Conservation (phyloP, 2,888 invertebrate species). For the Anarsia innoxiella region DNA sequence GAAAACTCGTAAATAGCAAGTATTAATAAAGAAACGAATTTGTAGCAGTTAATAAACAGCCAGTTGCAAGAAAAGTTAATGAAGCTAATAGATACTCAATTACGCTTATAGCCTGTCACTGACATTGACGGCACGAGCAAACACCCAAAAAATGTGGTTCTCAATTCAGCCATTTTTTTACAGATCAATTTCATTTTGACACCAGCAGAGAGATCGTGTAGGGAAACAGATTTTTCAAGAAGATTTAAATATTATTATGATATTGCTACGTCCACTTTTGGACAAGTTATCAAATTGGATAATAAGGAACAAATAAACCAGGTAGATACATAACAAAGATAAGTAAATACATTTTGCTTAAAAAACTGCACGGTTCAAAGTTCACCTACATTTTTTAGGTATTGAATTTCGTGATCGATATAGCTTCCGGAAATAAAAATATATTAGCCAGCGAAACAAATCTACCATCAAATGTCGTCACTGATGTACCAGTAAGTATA, state of each 20-base stretch:
- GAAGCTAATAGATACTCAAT: too few relatives aligned
- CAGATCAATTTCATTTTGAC: not conserved
- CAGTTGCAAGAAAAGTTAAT: too few relatives aligned
- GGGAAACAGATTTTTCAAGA: not conserved
- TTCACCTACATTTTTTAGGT: not conserved
- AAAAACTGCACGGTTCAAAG: not conserved
- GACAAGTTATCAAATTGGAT: not conserved
- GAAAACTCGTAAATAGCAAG: not conserved
- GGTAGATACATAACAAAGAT: not conserved
- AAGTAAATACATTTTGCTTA: not conserved
- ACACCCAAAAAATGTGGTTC: too few relatives aligned
- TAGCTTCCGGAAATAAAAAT: not conserved
- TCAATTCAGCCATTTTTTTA: not conserved
- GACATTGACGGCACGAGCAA: too few relatives aligned
- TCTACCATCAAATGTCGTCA: not conserved
- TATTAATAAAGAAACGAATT: not conserved
- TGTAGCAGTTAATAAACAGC: too few relatives aligned
- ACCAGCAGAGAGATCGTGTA: not conserved
- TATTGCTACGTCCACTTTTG: not conserved
- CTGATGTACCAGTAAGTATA: constrained; percentile 1
- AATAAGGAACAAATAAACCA: not conserved
- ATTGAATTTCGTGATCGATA: not conserved
- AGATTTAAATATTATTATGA: not conserved
- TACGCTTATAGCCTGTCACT: too few relatives aligned
- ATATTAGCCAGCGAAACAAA: not conserved